phyloP scores from a whole-genome alignment of 2,888 invertebrate species.

The Tetragnatha montana region DNA sequence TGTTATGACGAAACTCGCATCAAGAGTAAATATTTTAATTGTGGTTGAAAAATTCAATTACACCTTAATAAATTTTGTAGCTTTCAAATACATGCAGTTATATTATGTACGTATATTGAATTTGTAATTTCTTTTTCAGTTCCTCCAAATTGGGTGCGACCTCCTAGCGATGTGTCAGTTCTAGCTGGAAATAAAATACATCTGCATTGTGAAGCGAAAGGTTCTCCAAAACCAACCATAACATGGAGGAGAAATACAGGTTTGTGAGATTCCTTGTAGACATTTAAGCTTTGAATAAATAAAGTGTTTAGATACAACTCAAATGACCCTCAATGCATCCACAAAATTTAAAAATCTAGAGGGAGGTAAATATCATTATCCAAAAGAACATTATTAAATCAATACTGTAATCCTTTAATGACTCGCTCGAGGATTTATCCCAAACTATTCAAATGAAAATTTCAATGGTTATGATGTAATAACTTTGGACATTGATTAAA shows the following conservation, averaged over 20 bases:
- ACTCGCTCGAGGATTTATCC: not conserved
- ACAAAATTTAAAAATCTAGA: too few relatives aligned
- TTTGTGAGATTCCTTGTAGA: not conserved
- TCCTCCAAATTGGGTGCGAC: constrained; percentile 65
- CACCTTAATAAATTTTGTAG: not conserved
- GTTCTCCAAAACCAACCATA: constrained; percentile 59
- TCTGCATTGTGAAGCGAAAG: constrained; percentile 62
- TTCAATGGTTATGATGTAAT: not conserved
- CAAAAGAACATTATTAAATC: too few relatives aligned
- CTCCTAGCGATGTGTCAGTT: constrained; percentile 57
- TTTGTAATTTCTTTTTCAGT: constrained; percentile 38
- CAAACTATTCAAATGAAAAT: not conserved
- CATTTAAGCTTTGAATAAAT: too few relatives aligned
- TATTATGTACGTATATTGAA: not conserved
- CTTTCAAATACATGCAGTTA: not conserved
- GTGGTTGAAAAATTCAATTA: too few relatives aligned
- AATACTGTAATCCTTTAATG: too few relatives aligned
- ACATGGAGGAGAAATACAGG: constrained; percentile 68
- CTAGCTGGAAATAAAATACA: constrained; percentile 54
- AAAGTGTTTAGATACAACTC: too few relatives aligned
- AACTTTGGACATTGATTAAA: not conserved
- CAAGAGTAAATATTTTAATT: too few relatives aligned
- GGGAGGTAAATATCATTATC: too few relatives aligned
- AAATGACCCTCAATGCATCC: too few relatives aligned
- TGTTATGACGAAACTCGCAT: too few relatives aligned